Base-by-base conservation (phyloP, 1,140 invertebrate genomes). In the Tetragonula clypearis region DNA sequence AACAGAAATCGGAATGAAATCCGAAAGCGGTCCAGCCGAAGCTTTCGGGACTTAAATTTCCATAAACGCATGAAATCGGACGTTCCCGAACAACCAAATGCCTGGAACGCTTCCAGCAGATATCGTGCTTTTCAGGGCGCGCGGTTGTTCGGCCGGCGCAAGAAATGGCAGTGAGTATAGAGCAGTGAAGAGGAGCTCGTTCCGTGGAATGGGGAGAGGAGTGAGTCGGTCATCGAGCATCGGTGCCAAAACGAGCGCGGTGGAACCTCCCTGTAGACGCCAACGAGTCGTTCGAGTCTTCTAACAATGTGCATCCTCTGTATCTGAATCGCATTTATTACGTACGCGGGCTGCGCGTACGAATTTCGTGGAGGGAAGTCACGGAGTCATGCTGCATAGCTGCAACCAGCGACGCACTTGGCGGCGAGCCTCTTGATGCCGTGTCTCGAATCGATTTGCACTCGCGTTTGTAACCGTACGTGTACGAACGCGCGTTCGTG, bases 91-190 rank as follows among this genome's bases (percentile, higher is more conserved):
- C 30, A 69, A 83, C 82, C 76, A 60, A 79, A 88, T 78, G 85
- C 80, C 84, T 89, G 88, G 88, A 89, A 89, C 71, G 72, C 17
- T 79, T 89, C 87, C 87, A 89, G 84, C 35, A 79, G 79, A 78
- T 84, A 80, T 86, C 79, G 73, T 84, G 84, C 80, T 86, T 89
- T 89, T 83, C 68, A 74, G 82, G 71, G 5, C 73, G 41, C 81
- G 21, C 41, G 17, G 75, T 80, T 80, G 83, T 58, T 71, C 35
- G 58, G 56, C 60, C 78, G 23, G 35, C 26, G 62, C 58, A 81
- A 81, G 84, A 85, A 85, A 74, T 56, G 69, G 79, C 26, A 23
- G 58, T 49, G 66, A 23, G 23, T 30, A 30, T 35, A n/a, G n/a
- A 60, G 58, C 11, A 53, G 56, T 15, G n/a, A n/a, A 35, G 21